Evolutionary conservation across 2,888 invertebrate species (phyloP), one percentile per base, ranked within the genome.

Genomic region (Chrysodeixis includens): DNA sequence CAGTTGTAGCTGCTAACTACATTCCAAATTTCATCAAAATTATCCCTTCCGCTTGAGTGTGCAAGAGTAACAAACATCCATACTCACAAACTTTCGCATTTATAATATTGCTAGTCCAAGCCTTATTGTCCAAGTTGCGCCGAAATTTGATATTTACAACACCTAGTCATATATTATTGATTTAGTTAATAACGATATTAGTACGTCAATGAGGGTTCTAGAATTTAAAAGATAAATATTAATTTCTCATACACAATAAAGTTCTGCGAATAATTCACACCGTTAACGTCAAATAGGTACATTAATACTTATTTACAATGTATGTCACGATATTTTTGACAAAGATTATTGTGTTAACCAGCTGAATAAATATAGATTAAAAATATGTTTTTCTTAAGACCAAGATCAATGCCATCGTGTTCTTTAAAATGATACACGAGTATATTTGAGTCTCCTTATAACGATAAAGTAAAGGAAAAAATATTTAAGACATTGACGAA

Each of bases 211-310:
- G 46, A 20, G 10, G 20, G 9, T 49, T 20, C 20, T 49, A 49
- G 46, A 49, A 49, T 49, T 49, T 20, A 5, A 49, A 10, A 3
- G n/a, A 40, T 40, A 49, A 49, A 49, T 49, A 49, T 49, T 49
- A 10, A 49, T 49, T 20, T 18, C 1, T 1, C 10, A 18, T 6
- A 4, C 18, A 49, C 5, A 49, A 49, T 20, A 10, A 18, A 49
- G 46, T 49, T 49, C 46, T 49, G 18, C 4, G 40, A 40, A 49
- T 18, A 49, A 49, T 49, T 49, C 2, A 18, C 46, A 20, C 46
- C 20, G 20, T 9, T 7, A 18, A n/a, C 40, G 14, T 2, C n/a
- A 40, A 6, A 2, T 26, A n/a, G 26, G 6, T 5, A 40, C n/a
- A 6, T n/a, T 1, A 14, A 30, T 35, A 14, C 14, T 35, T 35